Evolutionary conservation across 2,113 vertebrate genomes (phyloP).

Genomic region (Rafetus swinhoei): DNA sequence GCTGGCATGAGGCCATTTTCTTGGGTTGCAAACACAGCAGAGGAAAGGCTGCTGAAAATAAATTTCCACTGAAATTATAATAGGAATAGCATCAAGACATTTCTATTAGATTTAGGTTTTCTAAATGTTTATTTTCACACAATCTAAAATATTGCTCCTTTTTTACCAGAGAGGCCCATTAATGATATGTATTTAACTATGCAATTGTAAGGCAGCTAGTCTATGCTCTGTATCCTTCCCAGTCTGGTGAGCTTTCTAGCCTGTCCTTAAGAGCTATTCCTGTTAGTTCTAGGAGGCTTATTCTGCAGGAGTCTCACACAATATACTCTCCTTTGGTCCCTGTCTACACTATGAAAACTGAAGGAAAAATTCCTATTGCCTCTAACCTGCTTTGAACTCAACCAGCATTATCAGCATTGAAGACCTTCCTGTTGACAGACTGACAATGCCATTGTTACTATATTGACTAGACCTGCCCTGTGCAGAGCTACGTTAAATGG

Average conservation of each 20-base stretch:
- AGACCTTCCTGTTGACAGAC: not conserved
- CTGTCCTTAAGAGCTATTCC: not conserved
- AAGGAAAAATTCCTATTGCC: not conserved
- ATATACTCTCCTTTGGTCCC: not conserved
- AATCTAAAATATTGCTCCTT: not conserved
- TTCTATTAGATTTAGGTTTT: not conserved
- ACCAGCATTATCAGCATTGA: not conserved
- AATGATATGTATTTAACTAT: rapidly evolving
- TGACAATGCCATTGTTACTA: not conserved
- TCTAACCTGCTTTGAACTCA: not conserved
- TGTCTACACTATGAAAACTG: not conserved
- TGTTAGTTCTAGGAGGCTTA: not conserved
- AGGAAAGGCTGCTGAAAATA: not conserved
- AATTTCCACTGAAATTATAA: not conserved
- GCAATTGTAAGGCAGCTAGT: rapidly evolving
- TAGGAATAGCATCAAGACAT: not conserved
- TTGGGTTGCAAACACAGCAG: not conserved
- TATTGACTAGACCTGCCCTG: not conserved
- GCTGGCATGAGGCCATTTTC: rapidly evolving
- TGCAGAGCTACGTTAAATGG: not conserved
- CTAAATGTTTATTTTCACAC: not conserved
- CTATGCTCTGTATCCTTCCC: rapidly evolving
- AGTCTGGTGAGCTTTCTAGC: not conserved
- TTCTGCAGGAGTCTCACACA: rapidly evolving
- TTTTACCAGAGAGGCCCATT: not conserved